Conservation (phyloP, 2,113 vertebrate species). For the Vulpes lagopus region DNA sequence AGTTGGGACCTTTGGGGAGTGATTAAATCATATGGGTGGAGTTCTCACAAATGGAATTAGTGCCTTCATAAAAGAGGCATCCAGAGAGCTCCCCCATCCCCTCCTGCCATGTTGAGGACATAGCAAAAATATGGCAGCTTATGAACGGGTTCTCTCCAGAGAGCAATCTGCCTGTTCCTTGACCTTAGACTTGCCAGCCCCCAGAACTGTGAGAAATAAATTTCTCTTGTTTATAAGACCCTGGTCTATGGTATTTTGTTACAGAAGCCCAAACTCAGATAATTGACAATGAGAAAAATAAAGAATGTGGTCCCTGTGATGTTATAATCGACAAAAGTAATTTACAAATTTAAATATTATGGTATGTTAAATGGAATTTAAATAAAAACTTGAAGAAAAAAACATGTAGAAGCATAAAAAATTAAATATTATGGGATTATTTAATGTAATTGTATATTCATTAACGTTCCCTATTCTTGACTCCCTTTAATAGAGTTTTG, state of each 20-base stretch:
- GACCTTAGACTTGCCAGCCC: background rate
- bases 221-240: background rate
- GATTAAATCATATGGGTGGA: background rate
- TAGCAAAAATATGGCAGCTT: background rate
- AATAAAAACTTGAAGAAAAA: background rate
- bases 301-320: background rate
- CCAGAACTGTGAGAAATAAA: background rate
- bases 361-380: background rate
- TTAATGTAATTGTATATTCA: background rate
- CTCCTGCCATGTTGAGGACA: background rate
- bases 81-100: background rate
- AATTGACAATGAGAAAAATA: background rate
- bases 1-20: background rate
- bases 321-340: constrained; percentile 12
- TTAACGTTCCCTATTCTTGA: background rate
- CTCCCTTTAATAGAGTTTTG: background rate
- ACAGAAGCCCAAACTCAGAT: background rate
- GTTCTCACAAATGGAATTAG: background rate
- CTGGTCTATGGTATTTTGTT: background rate
- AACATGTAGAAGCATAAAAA: background rate
- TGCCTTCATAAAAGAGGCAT: background rate
- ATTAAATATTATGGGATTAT: background rate
- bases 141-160: background rate
- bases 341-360: background rate
- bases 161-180: background rate